These are phyloP conservation scores for Gnathonemus longibarbis DNA, from an alignment of 2,113 vertebrate species.

Conservation along the genomic window DNA sequence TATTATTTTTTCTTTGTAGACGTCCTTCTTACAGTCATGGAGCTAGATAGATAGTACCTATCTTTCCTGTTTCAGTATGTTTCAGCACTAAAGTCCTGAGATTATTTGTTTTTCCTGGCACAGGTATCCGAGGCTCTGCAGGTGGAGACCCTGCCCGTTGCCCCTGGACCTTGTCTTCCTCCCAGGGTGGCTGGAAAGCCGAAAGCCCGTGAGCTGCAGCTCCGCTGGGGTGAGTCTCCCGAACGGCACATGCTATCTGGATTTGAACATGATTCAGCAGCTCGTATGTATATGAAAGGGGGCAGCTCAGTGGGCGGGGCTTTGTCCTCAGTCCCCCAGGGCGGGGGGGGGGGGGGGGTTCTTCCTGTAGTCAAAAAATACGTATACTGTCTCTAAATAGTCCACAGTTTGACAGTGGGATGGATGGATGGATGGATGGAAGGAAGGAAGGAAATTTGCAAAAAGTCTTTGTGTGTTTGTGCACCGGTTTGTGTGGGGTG, in stretches of 20 bases:
- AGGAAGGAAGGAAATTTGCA: background rate
- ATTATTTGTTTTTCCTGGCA: slow-evolving; percentile 33
- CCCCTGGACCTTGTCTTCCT: slow-evolving; percentile 82
- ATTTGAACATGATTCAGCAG: background rate
- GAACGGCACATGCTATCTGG: background rate
- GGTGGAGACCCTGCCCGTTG: slow-evolving; percentile 82
- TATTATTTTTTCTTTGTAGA: background rate
- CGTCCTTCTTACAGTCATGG: background rate
- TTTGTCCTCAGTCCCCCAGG: background rate
- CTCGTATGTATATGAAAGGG: background rate
- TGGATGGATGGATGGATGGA: background rate
- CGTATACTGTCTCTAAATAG: background rate
- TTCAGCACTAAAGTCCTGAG: background rate
- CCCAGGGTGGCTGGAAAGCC: slow-evolving; percentile 84
- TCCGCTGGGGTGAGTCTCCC: slow-evolving; percentile 78
- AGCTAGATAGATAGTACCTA: background rate
- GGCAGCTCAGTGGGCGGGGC: background rate
- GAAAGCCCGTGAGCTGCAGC: slow-evolving; percentile 87
- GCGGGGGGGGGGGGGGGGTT: background rate
- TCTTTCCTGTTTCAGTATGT: background rate
- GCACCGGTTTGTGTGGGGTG: background rate
- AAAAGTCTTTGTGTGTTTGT: background rate
- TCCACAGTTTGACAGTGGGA: background rate
- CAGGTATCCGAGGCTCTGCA: slow-evolving; percentile 82
- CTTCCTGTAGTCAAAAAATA: background rate